Conservation (phyloP, 1,140 invertebrate genomes). For the Drosophila burlai region DNA sequence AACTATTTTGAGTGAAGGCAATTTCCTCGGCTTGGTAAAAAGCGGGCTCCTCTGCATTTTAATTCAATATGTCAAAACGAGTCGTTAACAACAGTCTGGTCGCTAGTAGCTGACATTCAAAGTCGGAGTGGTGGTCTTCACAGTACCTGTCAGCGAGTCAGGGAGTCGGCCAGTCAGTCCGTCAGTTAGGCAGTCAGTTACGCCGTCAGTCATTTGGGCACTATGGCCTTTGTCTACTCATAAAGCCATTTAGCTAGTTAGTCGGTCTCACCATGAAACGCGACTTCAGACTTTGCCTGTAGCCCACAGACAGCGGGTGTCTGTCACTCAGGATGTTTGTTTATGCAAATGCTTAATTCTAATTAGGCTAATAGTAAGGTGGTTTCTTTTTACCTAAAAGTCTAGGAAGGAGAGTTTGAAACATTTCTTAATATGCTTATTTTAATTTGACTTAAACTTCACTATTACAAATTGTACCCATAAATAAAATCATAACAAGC, state of each 20-base stretch:
- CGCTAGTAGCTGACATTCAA: constrained; percentile 68
- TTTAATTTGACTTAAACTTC: neutral
- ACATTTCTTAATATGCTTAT: neutral
- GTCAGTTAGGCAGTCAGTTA: constrained; percentile 32
- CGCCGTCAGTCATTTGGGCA: constrained; percentile 25
- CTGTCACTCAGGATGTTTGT: constrained; percentile 22
- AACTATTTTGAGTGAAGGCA: constrained; percentile 51
- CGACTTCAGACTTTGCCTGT: constrained; percentile 46
- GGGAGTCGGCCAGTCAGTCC: constrained; percentile 6
- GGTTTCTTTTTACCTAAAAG: neutral
- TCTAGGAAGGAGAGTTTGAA: neutral
- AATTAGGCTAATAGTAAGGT: constrained; percentile 2
- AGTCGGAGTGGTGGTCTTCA: constrained; percentile 40
- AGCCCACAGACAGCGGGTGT: constrained; percentile 23
- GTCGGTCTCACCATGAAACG: constrained; percentile 50
- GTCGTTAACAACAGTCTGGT: constrained; percentile 33
- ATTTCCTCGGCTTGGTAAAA: constrained; percentile 46
- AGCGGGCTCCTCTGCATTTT: constrained; percentile 41
- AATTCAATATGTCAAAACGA: constrained; percentile 69
- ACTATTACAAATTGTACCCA: neutral
- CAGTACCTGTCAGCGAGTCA: constrained; percentile 35
- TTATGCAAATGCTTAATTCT: constrained; percentile 14
- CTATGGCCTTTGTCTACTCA: constrained; percentile 23
- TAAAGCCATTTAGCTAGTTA: constrained; percentile 61
- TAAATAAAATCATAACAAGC: too few relatives aligned